Base-by-base conservation (phyloP, 2,888 invertebrate genomes). In the Ferdinandea cuprea region DNA sequence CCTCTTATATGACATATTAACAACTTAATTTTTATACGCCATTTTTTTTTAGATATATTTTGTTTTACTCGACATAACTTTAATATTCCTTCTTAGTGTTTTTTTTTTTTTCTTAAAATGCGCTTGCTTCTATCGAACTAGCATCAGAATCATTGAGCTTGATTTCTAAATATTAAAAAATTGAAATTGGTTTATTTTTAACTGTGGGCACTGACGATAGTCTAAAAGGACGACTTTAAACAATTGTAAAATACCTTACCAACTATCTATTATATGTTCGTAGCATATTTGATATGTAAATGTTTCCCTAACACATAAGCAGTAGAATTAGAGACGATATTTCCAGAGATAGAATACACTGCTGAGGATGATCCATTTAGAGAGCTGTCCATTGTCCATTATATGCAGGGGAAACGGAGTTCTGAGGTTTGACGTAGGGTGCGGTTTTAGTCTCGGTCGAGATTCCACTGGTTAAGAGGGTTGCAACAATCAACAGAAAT, bases 321-420 rank as follows among this genome's bases (percentile, higher is more conserved):
- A 66, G 74, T 74, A 74, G 79, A 56, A 25, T 50, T 80, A 74
- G 68, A 63, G 59, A 74, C 15, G 30, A 63, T 79, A 54, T 68
- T 80, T 80, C 15, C 79, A 80, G 79, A 74, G 48, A 40, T 68
- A 68, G 54, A 52, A 52, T 19, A 63, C 56, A 42, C 28, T 30
- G 25, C 42, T 32, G 37, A 44, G 42, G 59, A 25, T 19, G 73
- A 46, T 19, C 59, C 17, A 44, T 5, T 13, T 19, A 56, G 56
- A 50, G 28, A 50, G 65, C 50, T 50, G 58, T 42, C 52, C 13
- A 40, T 40, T 8, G 54, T 69, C 42, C 46, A 28, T 54, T 32
- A 21, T 35, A 19, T 13, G 19, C 32, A 9, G 46, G 58, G 28
- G 19, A 37, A 69, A 5, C 15, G 48, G 58, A 19, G 46, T 37